A percentile compares a stretch with the other conserved stretches of the same genome.
These are phyloP conservation scores for Mycalesis mineus DNA, from an alignment of 2,888 invertebrate species.

Conservation along the genomic window DNA sequence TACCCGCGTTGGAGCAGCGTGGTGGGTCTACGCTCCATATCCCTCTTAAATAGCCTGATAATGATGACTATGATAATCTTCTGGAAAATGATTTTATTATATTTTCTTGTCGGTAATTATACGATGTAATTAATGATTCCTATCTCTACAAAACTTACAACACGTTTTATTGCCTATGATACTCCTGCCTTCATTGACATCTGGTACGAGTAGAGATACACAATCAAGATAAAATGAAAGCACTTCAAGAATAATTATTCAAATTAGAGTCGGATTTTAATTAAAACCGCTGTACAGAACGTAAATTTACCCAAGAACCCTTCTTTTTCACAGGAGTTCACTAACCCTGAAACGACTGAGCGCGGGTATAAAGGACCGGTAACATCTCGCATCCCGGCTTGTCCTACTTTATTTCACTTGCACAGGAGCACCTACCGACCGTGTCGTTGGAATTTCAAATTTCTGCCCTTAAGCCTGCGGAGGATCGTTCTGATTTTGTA, in stretches of 20 bases:
- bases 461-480: slow-evolving; percentile 11
- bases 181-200: not conserved
- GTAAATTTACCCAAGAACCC: not conserved
- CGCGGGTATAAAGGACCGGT: slow-evolving; percentile 34
- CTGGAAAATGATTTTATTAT: too few relatives aligned
- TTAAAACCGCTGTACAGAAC: not conserved
- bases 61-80: too few relatives aligned
- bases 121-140: not conserved
- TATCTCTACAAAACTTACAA: not conserved
- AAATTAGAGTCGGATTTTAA: not conserved
- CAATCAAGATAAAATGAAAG: not conserved
- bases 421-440: slow-evolving; percentile 16
- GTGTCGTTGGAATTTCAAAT: slow-evolving; percentile 22
- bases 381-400: slow-evolving; percentile 29
- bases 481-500: slow-evolving; percentile 7
- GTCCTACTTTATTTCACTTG: slow-evolving; percentile 33
- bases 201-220: not conserved
- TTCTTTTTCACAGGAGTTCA: slow-evolving; percentile 41
- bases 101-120: too few relatives aligned
- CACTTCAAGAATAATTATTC: not conserved
- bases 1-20: too few relatives aligned
- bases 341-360: slow-evolving; percentile 41
- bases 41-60: too few relatives aligned
- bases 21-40: too few relatives aligned
- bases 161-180: too few relatives aligned